Conservation (phyloP, 2,888 invertebrate genomes). For the Zaprionus lineosus region DNA sequence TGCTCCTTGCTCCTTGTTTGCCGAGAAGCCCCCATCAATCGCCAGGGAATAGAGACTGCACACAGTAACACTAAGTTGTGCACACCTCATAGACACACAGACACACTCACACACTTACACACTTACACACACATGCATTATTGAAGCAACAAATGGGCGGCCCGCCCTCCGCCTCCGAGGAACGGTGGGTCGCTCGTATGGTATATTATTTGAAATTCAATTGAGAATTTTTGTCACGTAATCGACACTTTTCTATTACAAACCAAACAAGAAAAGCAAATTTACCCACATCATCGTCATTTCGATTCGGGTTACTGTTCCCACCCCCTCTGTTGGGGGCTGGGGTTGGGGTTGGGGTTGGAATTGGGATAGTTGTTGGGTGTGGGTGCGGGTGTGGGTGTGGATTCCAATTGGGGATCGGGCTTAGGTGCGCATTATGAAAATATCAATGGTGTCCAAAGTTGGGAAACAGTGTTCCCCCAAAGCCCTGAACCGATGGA, state of each 20-base stretch:
- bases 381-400: no score
- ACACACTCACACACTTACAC: constrained; percentile 5
- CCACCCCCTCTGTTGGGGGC: not conserved
- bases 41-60: constrained; percentile 46
- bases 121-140: constrained; percentile 59
- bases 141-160: constrained; percentile 71
- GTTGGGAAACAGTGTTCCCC: constrained; percentile 25
- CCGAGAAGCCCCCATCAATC: constrained; percentile 57
- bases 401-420: not conserved
- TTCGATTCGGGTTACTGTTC: not conserved
- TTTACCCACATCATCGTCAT: constrained; percentile 60
- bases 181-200: constrained; percentile 23
- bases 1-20: constrained; percentile 15
- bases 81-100: no score
- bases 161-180: no score
- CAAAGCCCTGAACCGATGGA: constrained; percentile 58
- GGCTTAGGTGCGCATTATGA: constrained; percentile 35
- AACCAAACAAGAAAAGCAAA: constrained; percentile 56
- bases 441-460: constrained; percentile 54
- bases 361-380: constrained; percentile 11
- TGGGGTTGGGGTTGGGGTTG: constrained; percentile 7
- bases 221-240: constrained; percentile 78
- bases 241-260: constrained; percentile 68
- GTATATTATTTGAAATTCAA: constrained; percentile 71
- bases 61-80: no score